Conservation (phyloP, 2,797 vertebrate genomes). For the Squalus acanthias region DNA sequence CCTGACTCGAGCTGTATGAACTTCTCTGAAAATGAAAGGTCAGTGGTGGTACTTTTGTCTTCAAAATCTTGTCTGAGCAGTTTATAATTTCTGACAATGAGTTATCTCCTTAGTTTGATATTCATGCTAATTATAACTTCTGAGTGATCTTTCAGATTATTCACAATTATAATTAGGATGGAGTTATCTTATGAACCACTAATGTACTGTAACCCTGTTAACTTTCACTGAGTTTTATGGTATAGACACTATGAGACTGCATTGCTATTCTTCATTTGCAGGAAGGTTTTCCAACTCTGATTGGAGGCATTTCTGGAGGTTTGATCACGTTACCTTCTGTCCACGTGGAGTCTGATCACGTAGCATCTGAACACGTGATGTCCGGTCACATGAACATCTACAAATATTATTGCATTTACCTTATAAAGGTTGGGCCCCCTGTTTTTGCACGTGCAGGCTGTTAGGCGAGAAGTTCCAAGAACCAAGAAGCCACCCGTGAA, state of each 20-base stretch:
- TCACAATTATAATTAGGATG: slow-evolving; percentile 16
- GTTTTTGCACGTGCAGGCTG: background rate
- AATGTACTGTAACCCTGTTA: background rate
- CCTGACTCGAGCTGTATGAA: background rate
- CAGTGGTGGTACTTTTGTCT: background rate
- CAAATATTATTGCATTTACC: background rate
- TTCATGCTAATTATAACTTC: slow-evolving; percentile 31
- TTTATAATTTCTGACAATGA: slow-evolving; percentile 30
- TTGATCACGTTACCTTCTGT: background rate
- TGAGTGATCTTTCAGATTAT: background rate
- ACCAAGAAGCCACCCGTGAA: too few species aligned
- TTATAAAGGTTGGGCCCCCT: background rate
- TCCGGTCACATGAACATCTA: background rate
- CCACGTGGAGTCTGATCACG: background rate
- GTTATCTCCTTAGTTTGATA: slow-evolving; percentile 10
- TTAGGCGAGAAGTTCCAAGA: background rate
- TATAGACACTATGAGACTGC: background rate
- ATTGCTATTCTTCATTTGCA: background rate
- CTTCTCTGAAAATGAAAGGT: slow-evolving; percentile 28
- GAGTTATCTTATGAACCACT: background rate
- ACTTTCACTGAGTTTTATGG: background rate
- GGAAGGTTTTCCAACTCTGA: background rate
- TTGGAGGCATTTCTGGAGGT: background rate
- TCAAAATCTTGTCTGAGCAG: slow-evolving; percentile 9
- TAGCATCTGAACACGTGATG: background rate